Evolutionary conservation across 2,888 invertebrate species (phyloP).

Genomic region (Beris morrisii): DNA sequence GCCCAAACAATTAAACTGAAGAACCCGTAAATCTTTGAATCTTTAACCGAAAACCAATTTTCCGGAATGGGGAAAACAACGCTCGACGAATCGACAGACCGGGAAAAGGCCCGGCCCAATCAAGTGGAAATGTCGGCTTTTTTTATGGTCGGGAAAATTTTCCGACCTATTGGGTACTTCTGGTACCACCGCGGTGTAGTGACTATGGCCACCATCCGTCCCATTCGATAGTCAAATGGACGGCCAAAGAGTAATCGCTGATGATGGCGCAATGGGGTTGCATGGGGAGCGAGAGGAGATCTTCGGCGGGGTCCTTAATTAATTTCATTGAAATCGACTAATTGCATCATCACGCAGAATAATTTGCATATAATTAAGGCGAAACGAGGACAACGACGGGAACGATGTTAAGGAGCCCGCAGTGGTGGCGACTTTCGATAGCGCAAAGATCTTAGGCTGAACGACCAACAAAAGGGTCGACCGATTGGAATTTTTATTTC

Average conservation of each 20-base stretch:
- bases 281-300: not conserved
- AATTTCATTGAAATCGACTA: constrained; percentile 35
- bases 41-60: constrained; percentile 12
- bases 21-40: constrained; percentile 14
- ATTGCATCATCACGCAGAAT: constrained; percentile 35
- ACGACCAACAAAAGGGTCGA: too few species aligned
- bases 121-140: not conserved
- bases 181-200: not conserved
- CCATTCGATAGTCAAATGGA: constrained; percentile 20
- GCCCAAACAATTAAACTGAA: constrained; percentile 33
- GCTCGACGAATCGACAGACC: too few species aligned
- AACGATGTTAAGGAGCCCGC: too few species aligned
- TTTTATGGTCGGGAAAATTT: constrained; percentile 3
- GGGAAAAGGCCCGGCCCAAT: not conserved
- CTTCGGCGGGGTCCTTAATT: constrained; percentile 29
- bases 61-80: too few species aligned
- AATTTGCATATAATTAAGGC: constrained; percentile 34
- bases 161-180: constrained; percentile 21
- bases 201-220: constrained; percentile 8
- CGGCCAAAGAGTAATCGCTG: constrained; percentile 17
- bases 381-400: constrained; percentile 5
- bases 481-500: too few species aligned
- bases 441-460: too few species aligned
- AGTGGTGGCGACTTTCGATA: too few species aligned
- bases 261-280: constrained; percentile 6